Percentiles rank a stretch among this genome's conserved stretches.
Conservation (phyloP, 2,888 invertebrate genomes). For the Meganola albula region DNA sequence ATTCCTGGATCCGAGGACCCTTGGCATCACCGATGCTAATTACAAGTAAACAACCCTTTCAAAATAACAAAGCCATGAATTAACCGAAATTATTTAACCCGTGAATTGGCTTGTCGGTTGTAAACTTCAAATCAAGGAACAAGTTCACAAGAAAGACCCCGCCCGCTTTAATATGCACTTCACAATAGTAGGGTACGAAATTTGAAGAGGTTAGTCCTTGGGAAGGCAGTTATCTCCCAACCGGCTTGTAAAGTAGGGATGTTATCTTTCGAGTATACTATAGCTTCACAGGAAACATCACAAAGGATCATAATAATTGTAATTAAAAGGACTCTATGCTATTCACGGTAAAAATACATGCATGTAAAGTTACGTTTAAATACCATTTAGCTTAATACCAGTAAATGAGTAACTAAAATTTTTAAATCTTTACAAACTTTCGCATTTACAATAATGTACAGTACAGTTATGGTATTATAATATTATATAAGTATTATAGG, state of each 20-base stretch:
- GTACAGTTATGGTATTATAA: too few species aligned
- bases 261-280: too few species aligned
- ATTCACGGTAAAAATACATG: too few species aligned
- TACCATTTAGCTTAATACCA: too few species aligned
- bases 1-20: conserved; percentile 5
- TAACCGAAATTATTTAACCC: conserved; percentile 54
- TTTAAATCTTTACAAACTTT: too few species aligned
- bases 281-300: too few species aligned
- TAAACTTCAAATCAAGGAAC: conserved; percentile 61
- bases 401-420: too few species aligned
- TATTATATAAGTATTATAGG: too few species aligned
- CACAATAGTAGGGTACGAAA: conserved; percentile 65
- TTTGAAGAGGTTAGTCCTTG: conserved; percentile 66
- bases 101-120: conserved; percentile 49
- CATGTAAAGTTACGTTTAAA: too few species aligned
- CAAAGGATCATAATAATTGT: too few species aligned
- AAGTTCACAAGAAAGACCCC: conserved; percentile 55
- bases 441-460: too few species aligned
- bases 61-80: conserved; percentile 44
- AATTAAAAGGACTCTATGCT: too few species aligned
- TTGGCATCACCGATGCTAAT: conserved; percentile 28
- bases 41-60: conserved; percentile 36
- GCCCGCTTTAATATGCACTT: conserved; percentile 68
- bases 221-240: conserved; percentile 63
- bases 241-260: conserved; percentile 49